Conservation (phyloP, 2,888 invertebrate species). For the Neuroscelio doddi region DNA sequence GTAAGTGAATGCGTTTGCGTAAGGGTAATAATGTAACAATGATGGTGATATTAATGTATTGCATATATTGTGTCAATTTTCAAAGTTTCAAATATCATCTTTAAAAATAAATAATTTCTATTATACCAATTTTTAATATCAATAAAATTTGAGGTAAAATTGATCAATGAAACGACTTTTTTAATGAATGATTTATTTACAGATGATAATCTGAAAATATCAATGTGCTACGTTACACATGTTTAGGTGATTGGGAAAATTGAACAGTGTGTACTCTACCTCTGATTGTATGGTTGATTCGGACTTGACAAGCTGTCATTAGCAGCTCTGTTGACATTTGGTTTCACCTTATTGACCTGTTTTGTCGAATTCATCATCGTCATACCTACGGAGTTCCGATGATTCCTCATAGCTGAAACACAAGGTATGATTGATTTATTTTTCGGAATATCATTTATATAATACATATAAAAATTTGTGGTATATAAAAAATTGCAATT, state of each 20-base stretch:
- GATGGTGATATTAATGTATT: too few species aligned
- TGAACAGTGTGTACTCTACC: slow-evolving; percentile 65
- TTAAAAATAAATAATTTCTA: too few species aligned
- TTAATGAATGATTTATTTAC: too few species aligned
- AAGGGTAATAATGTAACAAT: slow-evolving; percentile 33
- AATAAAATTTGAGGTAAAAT: too few species aligned
- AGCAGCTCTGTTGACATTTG: slow-evolving; percentile 85
- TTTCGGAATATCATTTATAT: too few species aligned
- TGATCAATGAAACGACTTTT: too few species aligned
- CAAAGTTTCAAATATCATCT: too few species aligned
- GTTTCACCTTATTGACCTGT: slow-evolving; percentile 92
- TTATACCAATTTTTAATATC: too few species aligned
- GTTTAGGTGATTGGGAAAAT: slow-evolving; percentile 5
- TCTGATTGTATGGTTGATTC: slow-evolving; percentile 79
- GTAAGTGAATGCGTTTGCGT: slow-evolving; percentile 39
- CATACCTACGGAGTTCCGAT: slow-evolving; percentile 81
- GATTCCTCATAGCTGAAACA: slow-evolving; percentile 84
- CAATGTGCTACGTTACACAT: slow-evolving; percentile 12
- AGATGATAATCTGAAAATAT: slow-evolving; percentile 34
- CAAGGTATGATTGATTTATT: slow-evolving; percentile 17
- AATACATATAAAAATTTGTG: too few species aligned
- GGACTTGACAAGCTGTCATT: slow-evolving; percentile 82
- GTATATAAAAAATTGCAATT: too few species aligned
- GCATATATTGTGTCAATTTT: too few species aligned
- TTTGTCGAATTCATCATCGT: slow-evolving; percentile 84